These are phyloP conservation scores for Halcyon leucocephala DNA, from an alignment of 2,797 vertebrate species.

Conservation along the genomic window DNA sequence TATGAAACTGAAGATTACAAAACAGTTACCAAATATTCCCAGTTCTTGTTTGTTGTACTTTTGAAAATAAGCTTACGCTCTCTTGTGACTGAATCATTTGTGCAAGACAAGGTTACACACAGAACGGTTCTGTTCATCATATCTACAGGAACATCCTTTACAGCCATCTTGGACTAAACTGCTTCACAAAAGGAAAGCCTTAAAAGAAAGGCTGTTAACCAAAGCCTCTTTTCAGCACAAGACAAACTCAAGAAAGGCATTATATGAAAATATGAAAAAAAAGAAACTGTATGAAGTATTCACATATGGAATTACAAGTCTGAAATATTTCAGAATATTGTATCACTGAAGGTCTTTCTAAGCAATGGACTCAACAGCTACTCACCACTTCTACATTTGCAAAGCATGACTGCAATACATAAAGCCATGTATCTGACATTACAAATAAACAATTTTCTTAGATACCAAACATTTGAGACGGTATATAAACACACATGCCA, in stretches of 20 bases:
- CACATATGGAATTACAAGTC: background rate
- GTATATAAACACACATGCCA: background rate
- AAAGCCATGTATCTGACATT: background rate
- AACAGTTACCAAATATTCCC: slow-evolving; percentile 21
- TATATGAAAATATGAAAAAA: background rate
- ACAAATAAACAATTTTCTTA: background rate
- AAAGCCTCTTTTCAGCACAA: background rate
- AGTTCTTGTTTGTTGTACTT: background rate
- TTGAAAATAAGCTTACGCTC: slow-evolving; percentile 16
- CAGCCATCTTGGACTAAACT: background rate
- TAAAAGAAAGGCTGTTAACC: background rate
- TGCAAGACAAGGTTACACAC: background rate
- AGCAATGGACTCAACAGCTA: background rate
- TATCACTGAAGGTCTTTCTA: background rate
- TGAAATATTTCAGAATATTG: background rate
- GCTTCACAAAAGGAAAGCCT: background rate
- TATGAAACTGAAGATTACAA: slow-evolving; percentile 44
- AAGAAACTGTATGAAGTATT: background rate
- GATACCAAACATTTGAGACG: background rate
- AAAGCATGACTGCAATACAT: background rate
- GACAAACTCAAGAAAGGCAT: background rate
- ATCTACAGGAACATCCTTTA: background rate
- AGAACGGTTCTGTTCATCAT: background rate
- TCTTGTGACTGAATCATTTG: background rate
- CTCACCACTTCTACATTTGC: background rate